Base-by-base conservation (phyloP, 2,113 vertebrate genomes). In the Phylloscopus trochiloides region DNA sequence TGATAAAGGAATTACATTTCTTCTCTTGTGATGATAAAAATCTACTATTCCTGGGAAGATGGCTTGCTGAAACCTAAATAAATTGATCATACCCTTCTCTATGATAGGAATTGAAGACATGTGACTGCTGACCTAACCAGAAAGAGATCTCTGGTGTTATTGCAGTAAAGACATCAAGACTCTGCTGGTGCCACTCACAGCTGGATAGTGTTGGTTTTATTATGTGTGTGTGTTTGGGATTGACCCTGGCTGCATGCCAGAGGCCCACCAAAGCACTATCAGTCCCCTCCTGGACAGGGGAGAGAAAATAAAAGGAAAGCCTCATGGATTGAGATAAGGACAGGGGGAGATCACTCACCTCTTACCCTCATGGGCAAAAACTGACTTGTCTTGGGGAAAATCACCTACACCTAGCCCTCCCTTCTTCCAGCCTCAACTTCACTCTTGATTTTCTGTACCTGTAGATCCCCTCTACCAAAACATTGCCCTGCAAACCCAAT, bases 1-100 rank as follows among this genome's bases (percentile, higher is more conserved):
- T 32, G 58, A 83, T 79, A 94, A 93, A 92, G 86, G 80, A 86
- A 94, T 86, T 93, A 54, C 78, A 91, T 95, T 90, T 95, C 42
- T 92, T 94, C 71, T 57, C 48, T 80, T 59, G 58, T 50, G 87
- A 42, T 70, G 75, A 96, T 85, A 96, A 75, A 89, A 84, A 91
- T 87, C 95, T 85, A 24, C 82, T 94, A 42, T 93, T 95, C 88
- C 62, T 68, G 9, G 50, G 88, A 83, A 88, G 77, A 73, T 91
- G 77, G 68, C 66, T 97, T 96, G 48, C 67, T 96, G 84, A 78
- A 95, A 87, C 84, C 51, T 6, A 36, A 52, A 57, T 96, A 89
- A 92, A 87, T 85, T 74, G 83, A 88, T 62, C 57, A n/a, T 55
- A 51, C 10, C 26, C 31, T 87, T 32, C 47, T 59, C 10, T 52